A percentile compares a stretch with the other conserved stretches of the same genome.
Conservation (phyloP, 2,113 vertebrate genomes). For the Echinops telfairi region DNA sequence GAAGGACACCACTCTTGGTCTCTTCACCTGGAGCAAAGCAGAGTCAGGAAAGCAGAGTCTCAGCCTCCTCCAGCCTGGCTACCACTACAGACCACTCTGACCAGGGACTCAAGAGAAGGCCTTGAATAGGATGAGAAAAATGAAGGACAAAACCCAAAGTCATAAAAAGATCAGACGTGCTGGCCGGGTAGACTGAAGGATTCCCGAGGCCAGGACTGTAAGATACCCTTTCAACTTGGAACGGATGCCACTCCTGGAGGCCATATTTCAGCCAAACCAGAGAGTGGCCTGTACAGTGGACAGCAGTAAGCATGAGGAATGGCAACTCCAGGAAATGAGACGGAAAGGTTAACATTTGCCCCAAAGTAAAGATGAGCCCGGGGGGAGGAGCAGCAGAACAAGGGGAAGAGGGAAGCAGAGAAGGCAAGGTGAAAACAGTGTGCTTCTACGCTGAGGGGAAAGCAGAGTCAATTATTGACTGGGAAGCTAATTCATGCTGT, state of each 20-base stretch:
- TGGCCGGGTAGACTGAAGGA: background rate
- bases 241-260: too few relatives aligned
- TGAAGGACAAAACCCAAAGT: background rate
- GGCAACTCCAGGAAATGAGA: background rate
- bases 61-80: too few relatives aligned
- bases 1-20: too few relatives aligned
- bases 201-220: background rate
- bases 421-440: too few relatives aligned
- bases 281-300: background rate
- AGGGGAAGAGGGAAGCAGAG: too few relatives aligned
- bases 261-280: background rate
- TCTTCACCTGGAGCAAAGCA: too few relatives aligned
- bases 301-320: background rate
- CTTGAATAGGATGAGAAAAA: background rate
- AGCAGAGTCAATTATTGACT: too few relatives aligned
- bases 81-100: background rate
- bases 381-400: too few relatives aligned
- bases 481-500: background rate
- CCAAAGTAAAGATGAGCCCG: too few relatives aligned
- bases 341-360: background rate
- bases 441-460: too few relatives aligned
- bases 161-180: background rate
- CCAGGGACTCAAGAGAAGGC: background rate
- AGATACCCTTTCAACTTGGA: background rate
- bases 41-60: too few relatives aligned